These are phyloP conservation scores for Aphelenchoides avenae DNA, from an alignment of 1,140 invertebrate species.

Conservation along the genomic window DNA sequence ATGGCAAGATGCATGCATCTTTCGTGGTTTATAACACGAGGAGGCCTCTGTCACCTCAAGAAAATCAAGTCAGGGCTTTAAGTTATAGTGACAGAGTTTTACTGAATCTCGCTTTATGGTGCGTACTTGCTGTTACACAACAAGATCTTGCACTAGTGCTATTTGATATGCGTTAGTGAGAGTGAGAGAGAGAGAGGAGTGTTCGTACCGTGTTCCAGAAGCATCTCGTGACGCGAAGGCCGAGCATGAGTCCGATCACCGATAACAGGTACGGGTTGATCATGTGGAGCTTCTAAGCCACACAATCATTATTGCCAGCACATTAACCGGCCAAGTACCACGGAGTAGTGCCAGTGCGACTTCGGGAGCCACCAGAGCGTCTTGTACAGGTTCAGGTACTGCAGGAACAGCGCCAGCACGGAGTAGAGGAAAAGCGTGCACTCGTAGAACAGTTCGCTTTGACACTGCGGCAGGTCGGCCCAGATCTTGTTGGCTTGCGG, in stretches of 20 bases:
- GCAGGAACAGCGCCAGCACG: slow-evolving; percentile 69
- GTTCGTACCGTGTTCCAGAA: slow-evolving; percentile 65
- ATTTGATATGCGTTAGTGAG: too few relatives aligned
- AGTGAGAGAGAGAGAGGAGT: too few relatives aligned
- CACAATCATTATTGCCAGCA: slow-evolving; percentile 22
- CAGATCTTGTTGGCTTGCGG: slow-evolving; percentile 37
- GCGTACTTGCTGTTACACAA: too few relatives aligned
- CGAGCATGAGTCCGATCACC: slow-evolving; percentile 75
- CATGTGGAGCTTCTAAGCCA: slow-evolving; percentile 83
- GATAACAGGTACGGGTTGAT: slow-evolving; percentile 80
- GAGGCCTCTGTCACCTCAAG: too few relatives aligned
- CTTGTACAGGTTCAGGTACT: slow-evolving; percentile 88
- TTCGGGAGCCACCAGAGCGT: slow-evolving; percentile 95
- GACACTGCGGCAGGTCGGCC: slow-evolving; percentile 73
- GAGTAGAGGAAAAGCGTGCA: slow-evolving; percentile 74
- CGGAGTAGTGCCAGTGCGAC: slow-evolving; percentile 73
- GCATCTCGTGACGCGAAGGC: slow-evolving; percentile 73
- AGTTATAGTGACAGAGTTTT: too few relatives aligned
- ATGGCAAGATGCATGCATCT: too few relatives aligned
- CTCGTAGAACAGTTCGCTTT: slow-evolving; percentile 79
- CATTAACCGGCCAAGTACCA: slow-evolving; percentile 17
- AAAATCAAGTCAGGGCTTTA: too few relatives aligned
- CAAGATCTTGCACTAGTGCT: too few relatives aligned
- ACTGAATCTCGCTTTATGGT: too few relatives aligned
- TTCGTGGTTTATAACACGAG: too few relatives aligned